Conservation (phyloP, 2,797 vertebrate species). For the Petrocephalus sullivani region DNA sequence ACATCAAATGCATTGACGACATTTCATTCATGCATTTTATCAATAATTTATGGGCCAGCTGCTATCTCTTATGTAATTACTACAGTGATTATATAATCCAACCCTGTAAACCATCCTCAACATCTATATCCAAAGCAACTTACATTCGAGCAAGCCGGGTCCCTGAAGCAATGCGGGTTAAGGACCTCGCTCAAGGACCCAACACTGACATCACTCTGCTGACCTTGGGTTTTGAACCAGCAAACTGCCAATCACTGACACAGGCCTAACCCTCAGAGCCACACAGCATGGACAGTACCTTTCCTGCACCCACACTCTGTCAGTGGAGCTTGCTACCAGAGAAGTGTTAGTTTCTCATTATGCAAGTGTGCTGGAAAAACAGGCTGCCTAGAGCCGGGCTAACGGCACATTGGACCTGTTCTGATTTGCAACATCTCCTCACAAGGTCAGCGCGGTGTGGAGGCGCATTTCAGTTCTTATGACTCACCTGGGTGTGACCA, state of each 20-base stretch:
- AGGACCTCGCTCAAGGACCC: neutral
- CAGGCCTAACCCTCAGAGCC: neutral
- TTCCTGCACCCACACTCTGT: neutral
- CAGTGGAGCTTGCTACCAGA: neutral
- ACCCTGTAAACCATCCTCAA: neutral
- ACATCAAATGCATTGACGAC: neutral
- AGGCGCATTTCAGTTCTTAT: neutral
- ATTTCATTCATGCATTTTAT: neutral
- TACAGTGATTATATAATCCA: neutral
- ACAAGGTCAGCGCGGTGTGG: neutral
- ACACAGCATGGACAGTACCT: neutral
- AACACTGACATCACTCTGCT: neutral
- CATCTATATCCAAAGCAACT: neutral
- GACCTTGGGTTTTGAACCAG: neutral
- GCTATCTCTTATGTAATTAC: neutral
- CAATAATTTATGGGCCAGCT: neutral
- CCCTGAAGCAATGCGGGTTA: neutral
- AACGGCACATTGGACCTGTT: neutral
- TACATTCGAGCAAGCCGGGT: neutral
- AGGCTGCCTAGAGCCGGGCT: neutral
- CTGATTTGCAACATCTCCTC: neutral
- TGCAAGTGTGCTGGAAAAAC: neutral
- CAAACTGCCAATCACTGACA: neutral
- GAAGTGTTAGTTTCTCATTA: neutral
- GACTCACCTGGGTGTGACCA: neutral